Conservation (phyloP, 1,140 invertebrate species). For the Microvelia longipes region DNA sequence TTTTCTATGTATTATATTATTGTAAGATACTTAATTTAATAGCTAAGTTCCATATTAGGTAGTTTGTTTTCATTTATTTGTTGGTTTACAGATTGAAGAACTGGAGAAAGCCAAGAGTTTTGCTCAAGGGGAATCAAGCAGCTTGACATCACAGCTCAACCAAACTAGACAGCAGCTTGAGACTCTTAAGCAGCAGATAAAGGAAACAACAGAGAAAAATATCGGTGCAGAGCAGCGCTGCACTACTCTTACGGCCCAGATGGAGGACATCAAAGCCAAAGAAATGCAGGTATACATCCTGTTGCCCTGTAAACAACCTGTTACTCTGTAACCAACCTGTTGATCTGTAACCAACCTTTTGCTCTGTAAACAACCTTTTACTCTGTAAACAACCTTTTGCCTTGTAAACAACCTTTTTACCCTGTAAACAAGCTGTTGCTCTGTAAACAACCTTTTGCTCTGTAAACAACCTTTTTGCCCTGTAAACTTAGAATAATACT, state of each 20-base stretch:
- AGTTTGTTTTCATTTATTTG: too few species aligned
- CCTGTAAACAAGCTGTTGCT: too few species aligned
- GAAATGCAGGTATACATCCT: conserved; percentile 44
- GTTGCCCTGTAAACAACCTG: conserved; percentile 7
- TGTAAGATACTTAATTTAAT: too few species aligned
- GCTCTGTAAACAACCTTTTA: too few species aligned
- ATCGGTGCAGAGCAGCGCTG: conserved; percentile 49
- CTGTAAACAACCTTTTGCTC: too few species aligned
- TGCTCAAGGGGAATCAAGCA: conserved; percentile 26
- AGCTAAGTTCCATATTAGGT: too few species aligned
- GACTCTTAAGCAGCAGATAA: conserved; percentile 34
- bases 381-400: too few species aligned
- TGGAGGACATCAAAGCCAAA: conserved; percentile 57
- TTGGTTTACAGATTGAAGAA: background rate
- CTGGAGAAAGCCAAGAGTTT: background rate
- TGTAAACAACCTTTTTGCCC: too few species aligned
- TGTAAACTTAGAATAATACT: too few species aligned
- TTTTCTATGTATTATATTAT: too few species aligned
- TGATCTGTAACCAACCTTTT: conserved; percentile 22
- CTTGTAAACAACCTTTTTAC: too few species aligned
- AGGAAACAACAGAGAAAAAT: conserved; percentile 43
- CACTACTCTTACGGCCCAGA: conserved; percentile 45
- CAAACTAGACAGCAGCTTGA: conserved; percentile 35
- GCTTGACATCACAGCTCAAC: conserved; percentile 35
- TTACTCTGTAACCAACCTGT: background rate